A percentile compares a stretch with the other conserved stretches of the same genome.
These are phyloP conservation scores for Perca flavescens DNA, from an alignment of 2,113 vertebrate genomes.

Conservation along the genomic window DNA sequence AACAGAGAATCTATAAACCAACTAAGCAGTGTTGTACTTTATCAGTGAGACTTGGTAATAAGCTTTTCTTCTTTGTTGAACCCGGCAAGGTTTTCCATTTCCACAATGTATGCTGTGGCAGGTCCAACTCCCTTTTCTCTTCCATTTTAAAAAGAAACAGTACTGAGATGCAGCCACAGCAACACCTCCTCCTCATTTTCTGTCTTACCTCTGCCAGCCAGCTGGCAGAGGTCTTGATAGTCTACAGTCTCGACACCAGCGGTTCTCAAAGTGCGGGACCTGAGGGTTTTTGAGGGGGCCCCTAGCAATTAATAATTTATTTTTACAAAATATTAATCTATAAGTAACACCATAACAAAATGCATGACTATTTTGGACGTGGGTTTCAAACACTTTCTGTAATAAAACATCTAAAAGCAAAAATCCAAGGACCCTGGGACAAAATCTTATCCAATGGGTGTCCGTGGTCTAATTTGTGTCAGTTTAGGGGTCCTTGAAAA, in stretches of 20 bases:
- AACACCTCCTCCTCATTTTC: not conserved
- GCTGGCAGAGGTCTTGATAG: not conserved
- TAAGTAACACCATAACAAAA: no score
- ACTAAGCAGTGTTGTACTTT: not conserved
- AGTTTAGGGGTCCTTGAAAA: no score
- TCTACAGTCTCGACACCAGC: not conserved
- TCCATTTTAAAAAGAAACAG: not conserved
- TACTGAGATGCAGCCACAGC: slow-evolving; percentile 4
- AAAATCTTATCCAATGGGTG: no score
- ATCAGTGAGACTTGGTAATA: not conserved
- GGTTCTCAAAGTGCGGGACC: no score
- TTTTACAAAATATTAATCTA: no score
- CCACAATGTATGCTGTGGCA: not conserved
- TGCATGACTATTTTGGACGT: no score
- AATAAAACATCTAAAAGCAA: no score
- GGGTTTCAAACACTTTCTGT: no score
- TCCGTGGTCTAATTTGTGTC: no score
- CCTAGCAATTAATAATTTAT: no score
- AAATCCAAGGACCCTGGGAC: no score
- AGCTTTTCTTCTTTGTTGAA: not conserved
- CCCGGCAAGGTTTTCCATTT: not conserved
- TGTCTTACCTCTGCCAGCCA: not conserved
- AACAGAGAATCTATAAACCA: not conserved
- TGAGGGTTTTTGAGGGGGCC: no score
- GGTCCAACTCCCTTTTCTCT: not conserved